Evolutionary conservation across 2,888 invertebrate genomes (phyloP), one percentile per base, ranked within the genome.

Genomic region (Chironomus riparius): DNA sequence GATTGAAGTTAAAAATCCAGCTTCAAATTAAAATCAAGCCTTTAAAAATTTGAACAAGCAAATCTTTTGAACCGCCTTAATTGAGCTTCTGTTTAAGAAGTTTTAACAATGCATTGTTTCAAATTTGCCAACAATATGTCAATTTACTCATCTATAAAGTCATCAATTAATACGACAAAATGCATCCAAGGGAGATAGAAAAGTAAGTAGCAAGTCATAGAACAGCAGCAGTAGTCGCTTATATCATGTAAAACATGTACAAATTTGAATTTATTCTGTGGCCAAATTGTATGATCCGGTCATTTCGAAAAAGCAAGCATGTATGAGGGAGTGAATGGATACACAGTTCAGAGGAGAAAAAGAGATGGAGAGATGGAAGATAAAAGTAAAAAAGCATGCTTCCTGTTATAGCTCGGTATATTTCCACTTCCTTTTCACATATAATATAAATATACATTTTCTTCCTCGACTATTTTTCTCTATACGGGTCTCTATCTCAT

Each of bases 241-340:
- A 21, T 62, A 24, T 7, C 21, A 73, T 73, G 72, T 62, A 74
- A 74, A 74, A 74, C 74, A 74, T 74, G 74, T 74, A 74, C 74
- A 74, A 74, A 74, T 74, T 65, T 74, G 74, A 74, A 74, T 74
- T 68, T 74, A 74, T 74, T 65, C 47, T 74, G 65, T 68, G 65
- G 47, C 68, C 74, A 74, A 74, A 68, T 74, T 74, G 74, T 74
- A 74, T 68, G 68, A 74, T 74, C 74, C 74, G 74, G 74, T 74
- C 65, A 68, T 68, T 72, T 65, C 21, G n/a, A 38, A 38, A 38
- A 10, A 38, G 38, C 38, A 38, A 38, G 38, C 38, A 10, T 38
- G 38, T 38, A 38, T 38, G 28, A 21, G 18, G 21, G 24, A 15
- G 50, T 28, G 10, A 38, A 38, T 56, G 56, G 56, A 56, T 15